Evolutionary conservation across 2,113 vertebrate genomes (phyloP), one percentile per base, ranked within the genome.

Genomic region (Hippoglossus stenolepis): DNA sequence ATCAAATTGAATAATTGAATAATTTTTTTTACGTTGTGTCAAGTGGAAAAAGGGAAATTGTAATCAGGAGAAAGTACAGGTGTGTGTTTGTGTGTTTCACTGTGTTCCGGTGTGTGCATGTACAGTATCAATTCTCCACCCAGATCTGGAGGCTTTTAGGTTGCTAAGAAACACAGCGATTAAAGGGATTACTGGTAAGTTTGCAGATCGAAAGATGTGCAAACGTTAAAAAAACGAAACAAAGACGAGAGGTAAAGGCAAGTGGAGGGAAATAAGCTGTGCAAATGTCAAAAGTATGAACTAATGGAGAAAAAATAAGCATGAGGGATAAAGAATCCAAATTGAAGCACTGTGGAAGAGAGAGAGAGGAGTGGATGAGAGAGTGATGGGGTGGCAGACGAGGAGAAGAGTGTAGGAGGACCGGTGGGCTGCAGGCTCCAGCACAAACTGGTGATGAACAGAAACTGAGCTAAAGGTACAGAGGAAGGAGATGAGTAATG

Each of bases 121-220:
- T 35, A 21, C 43, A 23, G 75, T 84, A 75, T 69, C 64, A 76
- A 64, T 28, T 40, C 56, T 38, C 23, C 26, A 24, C 47, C 68
- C 61, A 56, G 51, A 51, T 82, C 69, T 31, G 28, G 26, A 57
- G 66, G 64, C 69, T 75, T 81, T 75, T 9, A 84, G 77, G 80
- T 89, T 87, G 89, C 81, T 85, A 75, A 82, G 84, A 73, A 86
- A 89, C 80, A 80, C 65, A 74, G 59, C 67, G 79, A 84, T 89
- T 86, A 87, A 75, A 83, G 13, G 53, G 68, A 83, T 85, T 26
- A 62, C 64, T 47, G 6, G 23, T 54, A 63, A 64, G 24, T 87
- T 84, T 88, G 78, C 60, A 75, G 75, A 74, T 82, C 5, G 3
- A 77, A 10, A 15, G 23, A 53, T 53, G 9, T 18, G 11, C 24